Percentiles rank a stretch among this genome's conserved stretches.
Conservation (phyloP, 2,888 invertebrate species). For the Clivina fossor region DNA sequence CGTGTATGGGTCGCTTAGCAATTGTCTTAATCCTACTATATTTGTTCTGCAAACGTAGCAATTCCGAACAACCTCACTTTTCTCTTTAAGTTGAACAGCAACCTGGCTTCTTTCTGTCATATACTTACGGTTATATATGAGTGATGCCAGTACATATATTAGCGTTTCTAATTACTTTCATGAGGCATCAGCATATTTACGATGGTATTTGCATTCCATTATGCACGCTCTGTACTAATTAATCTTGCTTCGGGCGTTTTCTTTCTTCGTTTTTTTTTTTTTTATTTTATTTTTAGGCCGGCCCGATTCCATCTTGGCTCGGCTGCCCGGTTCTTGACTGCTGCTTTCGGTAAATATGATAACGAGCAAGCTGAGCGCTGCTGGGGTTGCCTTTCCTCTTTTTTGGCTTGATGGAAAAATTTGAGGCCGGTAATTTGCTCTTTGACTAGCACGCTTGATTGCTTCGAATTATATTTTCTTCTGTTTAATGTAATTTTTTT, state of each 20-base stretch:
- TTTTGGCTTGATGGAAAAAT: too few species aligned
- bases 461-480: constrained; percentile 19
- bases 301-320: constrained; percentile 4
- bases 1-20: too few species aligned
- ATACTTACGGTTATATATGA: too few species aligned
- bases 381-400: constrained; percentile 19
- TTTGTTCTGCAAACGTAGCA: too few species aligned
- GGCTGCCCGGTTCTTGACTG: neutral
- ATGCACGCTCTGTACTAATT: constrained; percentile 24
- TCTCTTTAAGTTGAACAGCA: too few species aligned
- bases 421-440: constrained; percentile 26
- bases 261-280: constrained; percentile 9
- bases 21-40: too few species aligned
- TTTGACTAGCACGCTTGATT: constrained; percentile 25
- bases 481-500: constrained; percentile 13
- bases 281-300: constrained; percentile 12
- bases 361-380: constrained; percentile 7
- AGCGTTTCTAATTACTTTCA: constrained; percentile 32
- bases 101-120: too few species aligned
- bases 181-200: constrained; percentile 33
- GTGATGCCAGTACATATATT: constrained; percentile 31
- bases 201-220: constrained; percentile 33
- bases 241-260: constrained; percentile 25
- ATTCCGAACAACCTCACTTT: too few species aligned
- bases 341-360: constrained; percentile 21